Percentiles rank a stretch among this genome's conserved stretches.
phyloP scores from a whole-genome alignment of 2,888 invertebrate species.

The Rhagonycha lutea region DNA sequence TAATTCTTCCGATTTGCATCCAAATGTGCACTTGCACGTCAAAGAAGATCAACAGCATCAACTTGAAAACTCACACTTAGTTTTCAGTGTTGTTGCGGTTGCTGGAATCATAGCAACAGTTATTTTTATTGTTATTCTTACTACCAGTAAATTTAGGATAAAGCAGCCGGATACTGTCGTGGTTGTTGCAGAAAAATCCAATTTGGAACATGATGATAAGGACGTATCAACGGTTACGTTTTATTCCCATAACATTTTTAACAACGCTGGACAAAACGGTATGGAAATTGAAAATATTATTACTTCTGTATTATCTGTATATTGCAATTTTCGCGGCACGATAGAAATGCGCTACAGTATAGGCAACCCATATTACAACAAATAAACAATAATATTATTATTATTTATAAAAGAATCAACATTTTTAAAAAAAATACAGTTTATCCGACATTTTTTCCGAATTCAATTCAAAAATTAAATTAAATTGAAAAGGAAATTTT shows the following conservation, averaged over 20 bases:
- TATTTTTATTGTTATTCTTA: constrained; percentile 11
- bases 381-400: neutral
- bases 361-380: neutral
- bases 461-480: too few species aligned
- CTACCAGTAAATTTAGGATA: constrained; percentile 2
- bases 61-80: constrained; percentile 6
- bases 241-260: constrained; percentile 34
- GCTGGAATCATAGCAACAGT: constrained; percentile 12
- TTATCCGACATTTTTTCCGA: too few species aligned
- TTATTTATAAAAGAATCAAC: too few species aligned
- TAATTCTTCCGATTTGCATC: constrained; percentile 4
- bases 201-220: neutral
- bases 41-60: constrained; percentile 1
- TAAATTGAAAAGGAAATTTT: too few species aligned
- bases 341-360: neutral
- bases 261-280: constrained; percentile 30
- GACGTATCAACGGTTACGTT: constrained; percentile 21
- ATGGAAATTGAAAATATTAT: neutral
- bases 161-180: constrained; percentile 5
- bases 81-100: constrained; percentile 19
- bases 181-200: neutral
- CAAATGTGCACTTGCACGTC: neutral
- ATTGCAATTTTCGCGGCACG: too few species aligned
- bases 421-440: too few species aligned
- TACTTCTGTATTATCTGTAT: too few species aligned